Conservation (phyloP, 2,888 invertebrate genomes). For the Herminia tarsipennalis region DNA sequence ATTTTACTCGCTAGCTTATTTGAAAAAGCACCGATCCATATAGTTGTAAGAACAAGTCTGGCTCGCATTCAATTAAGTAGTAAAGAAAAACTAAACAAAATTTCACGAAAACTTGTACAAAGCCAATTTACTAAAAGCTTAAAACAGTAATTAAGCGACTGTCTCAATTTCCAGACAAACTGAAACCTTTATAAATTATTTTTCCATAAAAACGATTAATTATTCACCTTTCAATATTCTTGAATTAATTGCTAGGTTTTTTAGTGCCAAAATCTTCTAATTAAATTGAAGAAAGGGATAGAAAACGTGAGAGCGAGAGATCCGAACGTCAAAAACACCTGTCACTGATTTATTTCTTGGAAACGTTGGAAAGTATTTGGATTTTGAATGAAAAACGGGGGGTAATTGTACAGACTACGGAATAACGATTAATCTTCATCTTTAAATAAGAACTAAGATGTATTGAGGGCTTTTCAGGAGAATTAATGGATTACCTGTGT, state of each 20-base stretch:
- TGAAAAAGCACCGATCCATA: too few species aligned
- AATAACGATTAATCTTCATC: conserved; percentile 32
- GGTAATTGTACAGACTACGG: conserved; percentile 32
- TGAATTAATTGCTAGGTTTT: conserved; percentile 45
- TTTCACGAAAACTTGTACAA: background rate
- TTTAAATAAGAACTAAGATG: conserved; percentile 22
- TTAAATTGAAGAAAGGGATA: conserved; percentile 41
- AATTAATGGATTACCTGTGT: conserved; percentile 20
- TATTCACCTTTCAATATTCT: conserved; percentile 41
- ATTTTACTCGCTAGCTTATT: too few species aligned
- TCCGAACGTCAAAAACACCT: conserved; percentile 59
- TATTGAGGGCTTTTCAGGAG: conserved; percentile 4
- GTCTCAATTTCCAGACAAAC: conserved; percentile 11
- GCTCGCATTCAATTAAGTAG: too few species aligned
- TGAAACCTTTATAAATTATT: conserved; percentile 27
- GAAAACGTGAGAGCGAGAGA: conserved; percentile 29
- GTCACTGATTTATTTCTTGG: conserved; percentile 68
- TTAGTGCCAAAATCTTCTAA: conserved; percentile 42
- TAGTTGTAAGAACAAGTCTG: too few species aligned
- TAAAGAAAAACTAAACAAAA: too few species aligned
- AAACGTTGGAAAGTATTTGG: conserved; percentile 63
- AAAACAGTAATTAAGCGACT: conserved; percentile 30
- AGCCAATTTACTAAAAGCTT: conserved; percentile 26
- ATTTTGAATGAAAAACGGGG: conserved; percentile 52
- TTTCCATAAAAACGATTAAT: conserved; percentile 35